A percentile compares a stretch with the other conserved stretches of the same genome.
Evolutionary conservation across 2,888 invertebrate genomes (phyloP).

Genomic region (Caenorhabditis drosophilae): DNA sequence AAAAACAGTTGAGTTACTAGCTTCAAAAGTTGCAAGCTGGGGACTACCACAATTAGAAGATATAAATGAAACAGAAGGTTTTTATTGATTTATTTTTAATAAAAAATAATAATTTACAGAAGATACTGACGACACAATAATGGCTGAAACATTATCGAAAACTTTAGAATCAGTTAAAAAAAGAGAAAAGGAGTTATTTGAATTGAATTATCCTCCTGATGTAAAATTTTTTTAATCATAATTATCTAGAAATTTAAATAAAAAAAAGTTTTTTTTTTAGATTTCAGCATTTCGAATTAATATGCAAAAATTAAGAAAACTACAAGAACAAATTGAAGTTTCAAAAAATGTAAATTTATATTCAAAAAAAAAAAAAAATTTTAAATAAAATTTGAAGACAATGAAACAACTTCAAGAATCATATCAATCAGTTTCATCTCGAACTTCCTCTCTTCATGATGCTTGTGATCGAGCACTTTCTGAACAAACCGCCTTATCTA

Average conservation of each 20-base stretch:
- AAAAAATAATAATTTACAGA: slow-evolving; percentile 1
- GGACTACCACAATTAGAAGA: slow-evolving; percentile 38
- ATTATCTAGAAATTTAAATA: too few species aligned
- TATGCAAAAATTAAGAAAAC: slow-evolving; percentile 34
- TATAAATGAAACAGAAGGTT: slow-evolving; percentile 2
- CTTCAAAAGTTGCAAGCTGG: slow-evolving; percentile 31
- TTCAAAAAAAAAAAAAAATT: slow-evolving; percentile 1
- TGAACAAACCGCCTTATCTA: slow-evolving; percentile 64
- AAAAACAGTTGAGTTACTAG: slow-evolving; percentile 46
- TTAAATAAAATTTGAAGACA: slow-evolving; percentile 55
- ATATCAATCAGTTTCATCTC: slow-evolving; percentile 61
- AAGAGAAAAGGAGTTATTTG: slow-evolving; percentile 29
- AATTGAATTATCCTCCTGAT: slow-evolving; percentile 25
- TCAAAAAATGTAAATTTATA: slow-evolving; percentile 32
- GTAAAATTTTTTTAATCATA: slow-evolving; percentile 14
- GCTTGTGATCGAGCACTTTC: slow-evolving; percentile 66
- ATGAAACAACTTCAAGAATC: slow-evolving; percentile 54
- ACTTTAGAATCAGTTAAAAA: slow-evolving; percentile 17
- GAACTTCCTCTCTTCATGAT: slow-evolving; percentile 65
- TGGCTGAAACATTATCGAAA: slow-evolving; percentile 11
- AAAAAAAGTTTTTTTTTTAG: slow-evolving; percentile 5
- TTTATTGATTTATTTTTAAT: not conserved
- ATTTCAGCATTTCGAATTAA: slow-evolving; percentile 45
- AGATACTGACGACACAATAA: slow-evolving; percentile 6
- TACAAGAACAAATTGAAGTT: slow-evolving; percentile 41